Evolutionary conservation across 2,888 invertebrate species (phyloP).

Genomic region (Drosophila melanocephala): DNA sequence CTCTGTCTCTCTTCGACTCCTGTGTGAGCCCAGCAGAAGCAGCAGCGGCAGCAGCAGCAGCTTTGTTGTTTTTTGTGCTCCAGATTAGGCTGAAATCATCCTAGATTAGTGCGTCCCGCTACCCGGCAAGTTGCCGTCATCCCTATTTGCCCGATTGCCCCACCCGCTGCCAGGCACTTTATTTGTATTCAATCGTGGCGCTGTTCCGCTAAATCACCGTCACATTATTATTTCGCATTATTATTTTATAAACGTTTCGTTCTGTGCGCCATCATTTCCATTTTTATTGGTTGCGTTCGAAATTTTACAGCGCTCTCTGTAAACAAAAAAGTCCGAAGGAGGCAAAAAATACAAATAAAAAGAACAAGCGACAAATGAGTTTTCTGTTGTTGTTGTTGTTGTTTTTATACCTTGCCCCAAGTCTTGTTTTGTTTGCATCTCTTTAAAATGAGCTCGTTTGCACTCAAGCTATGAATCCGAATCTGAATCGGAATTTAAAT

Average conservation of each 20-base stretch:
- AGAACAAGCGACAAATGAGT: slow-evolving; percentile 46
- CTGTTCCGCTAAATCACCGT: slow-evolving; percentile 83
- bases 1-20: slow-evolving; percentile 7
- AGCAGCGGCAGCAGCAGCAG: slow-evolving; percentile 7
- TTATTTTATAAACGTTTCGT: slow-evolving; percentile 83
- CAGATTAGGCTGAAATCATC: slow-evolving; percentile 82
- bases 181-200: slow-evolving; percentile 84
- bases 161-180: slow-evolving; percentile 59
- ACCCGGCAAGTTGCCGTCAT: slow-evolving; percentile 12
- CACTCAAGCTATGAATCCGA: slow-evolving; percentile 52
- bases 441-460: slow-evolving; percentile 77
- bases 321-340: slow-evolving; percentile 42
- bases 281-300: slow-evolving; percentile 82
- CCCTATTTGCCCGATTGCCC: slow-evolving; percentile 13
- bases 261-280: slow-evolving; percentile 77
- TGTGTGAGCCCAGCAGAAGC: background rate
- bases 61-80: slow-evolving; percentile 64
- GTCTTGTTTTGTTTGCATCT: slow-evolving; percentile 43
- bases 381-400: slow-evolving; percentile 24
- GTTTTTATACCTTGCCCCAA: slow-evolving; percentile 13
- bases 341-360: slow-evolving; percentile 1
- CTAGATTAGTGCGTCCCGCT: slow-evolving; percentile 79
- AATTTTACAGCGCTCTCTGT: slow-evolving; percentile 65
- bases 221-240: slow-evolving; percentile 83
- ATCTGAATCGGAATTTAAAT: slow-evolving; percentile 60